A percentile compares a stretch with the other conserved stretches of the same genome.
phyloP scores from a whole-genome alignment of 2,113 vertebrate genomes.

The Dasyprocta punctata region DNA sequence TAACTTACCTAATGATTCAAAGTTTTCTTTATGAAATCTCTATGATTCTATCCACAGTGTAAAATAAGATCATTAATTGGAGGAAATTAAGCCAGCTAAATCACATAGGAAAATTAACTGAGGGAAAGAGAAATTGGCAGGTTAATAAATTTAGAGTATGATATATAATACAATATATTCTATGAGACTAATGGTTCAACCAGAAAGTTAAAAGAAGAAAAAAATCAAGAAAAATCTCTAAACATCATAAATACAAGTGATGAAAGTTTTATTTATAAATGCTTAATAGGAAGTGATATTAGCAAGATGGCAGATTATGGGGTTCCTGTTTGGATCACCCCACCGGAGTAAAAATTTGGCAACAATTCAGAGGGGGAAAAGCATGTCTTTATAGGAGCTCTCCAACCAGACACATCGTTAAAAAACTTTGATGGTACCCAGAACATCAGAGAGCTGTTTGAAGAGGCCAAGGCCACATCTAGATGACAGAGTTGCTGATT shows the following conservation, averaged over 20 bases:
- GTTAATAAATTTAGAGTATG: not conserved
- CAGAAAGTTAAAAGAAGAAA: not conserved
- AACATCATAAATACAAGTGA: not conserved
- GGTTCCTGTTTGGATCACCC: not conserved
- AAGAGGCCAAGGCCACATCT: not conserved
- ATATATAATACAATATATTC: not conserved
- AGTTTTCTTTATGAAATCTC: not conserved
- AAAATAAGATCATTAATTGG: not conserved
- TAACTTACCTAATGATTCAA: not conserved
- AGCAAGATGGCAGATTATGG: not conserved
- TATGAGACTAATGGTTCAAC: not conserved
- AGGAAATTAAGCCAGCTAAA: not conserved
- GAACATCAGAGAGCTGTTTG: not conserved
- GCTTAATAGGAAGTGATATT: not conserved
- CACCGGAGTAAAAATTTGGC: not conserved
- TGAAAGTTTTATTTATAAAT: not conserved
- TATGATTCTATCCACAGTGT: conserved; percentile 15
- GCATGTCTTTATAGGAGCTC: not conserved
- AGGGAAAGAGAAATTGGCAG: not conserved
- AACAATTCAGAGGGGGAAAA: not conserved
- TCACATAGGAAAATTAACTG: not conserved
- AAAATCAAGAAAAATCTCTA: not conserved
- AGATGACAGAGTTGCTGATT: too few relatives aligned
- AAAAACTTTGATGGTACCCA: not conserved
- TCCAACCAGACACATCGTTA: not conserved